Percentiles rank a stretch among this genome's conserved stretches.
Conservation (phyloP, 2,888 invertebrate genomes). For the Odontothrips loti region DNA sequence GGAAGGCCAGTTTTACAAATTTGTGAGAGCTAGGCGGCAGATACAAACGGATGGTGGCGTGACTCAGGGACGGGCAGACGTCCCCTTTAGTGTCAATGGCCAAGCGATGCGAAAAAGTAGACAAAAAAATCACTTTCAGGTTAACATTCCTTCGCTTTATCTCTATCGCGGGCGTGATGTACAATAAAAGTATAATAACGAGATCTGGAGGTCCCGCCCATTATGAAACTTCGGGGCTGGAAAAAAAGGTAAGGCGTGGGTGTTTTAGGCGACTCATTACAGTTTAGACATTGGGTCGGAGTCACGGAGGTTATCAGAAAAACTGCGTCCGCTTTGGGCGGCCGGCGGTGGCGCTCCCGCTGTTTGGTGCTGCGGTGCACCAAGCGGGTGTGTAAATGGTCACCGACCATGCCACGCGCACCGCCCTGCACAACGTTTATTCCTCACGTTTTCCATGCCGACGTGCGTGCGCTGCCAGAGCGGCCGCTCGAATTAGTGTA, state of each 20-base stretch:
- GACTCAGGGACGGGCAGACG: background rate
- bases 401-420: no score
- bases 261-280: conserved; percentile 13
- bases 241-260: background rate
- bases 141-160: conserved; percentile 16
- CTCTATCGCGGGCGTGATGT: conserved; percentile 18
- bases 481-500: background rate
- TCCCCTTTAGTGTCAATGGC: background rate
- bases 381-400: no score
- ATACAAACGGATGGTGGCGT: background rate
- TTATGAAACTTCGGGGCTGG: background rate
- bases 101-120: background rate
- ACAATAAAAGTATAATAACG: conserved; percentile 15
- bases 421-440: no score
- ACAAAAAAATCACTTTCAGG: conserved; percentile 15
- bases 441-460: background rate
- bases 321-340: background rate
- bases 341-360: no score
- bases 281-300: background rate
- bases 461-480: background rate
- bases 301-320: background rate
- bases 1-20: background rate
- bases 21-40: background rate
- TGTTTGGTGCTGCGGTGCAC: no score
- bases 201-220: background rate